Evolutionary conservation across 1,140 invertebrate genomes (phyloP).

Genomic region (Theocolax elegans): DNA sequence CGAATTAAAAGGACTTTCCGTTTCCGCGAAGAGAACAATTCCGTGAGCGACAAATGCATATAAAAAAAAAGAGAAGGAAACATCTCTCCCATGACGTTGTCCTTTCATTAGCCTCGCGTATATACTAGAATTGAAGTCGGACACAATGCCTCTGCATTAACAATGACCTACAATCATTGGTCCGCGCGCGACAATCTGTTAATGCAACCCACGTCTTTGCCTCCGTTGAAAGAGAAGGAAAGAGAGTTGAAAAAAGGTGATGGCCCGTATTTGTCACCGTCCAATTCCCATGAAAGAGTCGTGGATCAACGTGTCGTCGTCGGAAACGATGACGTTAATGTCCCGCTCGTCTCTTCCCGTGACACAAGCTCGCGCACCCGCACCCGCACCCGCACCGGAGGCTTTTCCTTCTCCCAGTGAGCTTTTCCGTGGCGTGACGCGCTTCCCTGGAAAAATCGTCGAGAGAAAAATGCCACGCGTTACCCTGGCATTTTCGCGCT

Average conservation of each 20-base stretch:
- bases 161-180: not conserved
- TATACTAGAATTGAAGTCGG: not conserved
- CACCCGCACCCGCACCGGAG: not conserved
- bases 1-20: conserved; percentile 12
- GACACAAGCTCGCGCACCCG: no score
- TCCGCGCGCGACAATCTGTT: conserved; percentile 13
- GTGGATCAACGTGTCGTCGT: conserved; percentile 32
- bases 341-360: not conserved
- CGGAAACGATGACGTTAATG: conserved; percentile 5
- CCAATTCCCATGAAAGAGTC: conserved; percentile 33
- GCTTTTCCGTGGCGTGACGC: not conserved
- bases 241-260: not conserved
- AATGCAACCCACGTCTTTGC: conserved; percentile 31
- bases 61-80: no score
- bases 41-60: not conserved
- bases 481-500: not conserved
- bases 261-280: conserved; percentile 19
- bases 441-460: no score
- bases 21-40: not conserved
- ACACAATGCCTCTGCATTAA: not conserved
- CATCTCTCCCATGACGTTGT: not conserved
- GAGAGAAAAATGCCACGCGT: not conserved
- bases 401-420: not conserved
- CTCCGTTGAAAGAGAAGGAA: not conserved
- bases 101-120: conserved; percentile 11